Conservation (phyloP, 1,140 invertebrate species). For the Zeugodacus cucurbitae region DNA sequence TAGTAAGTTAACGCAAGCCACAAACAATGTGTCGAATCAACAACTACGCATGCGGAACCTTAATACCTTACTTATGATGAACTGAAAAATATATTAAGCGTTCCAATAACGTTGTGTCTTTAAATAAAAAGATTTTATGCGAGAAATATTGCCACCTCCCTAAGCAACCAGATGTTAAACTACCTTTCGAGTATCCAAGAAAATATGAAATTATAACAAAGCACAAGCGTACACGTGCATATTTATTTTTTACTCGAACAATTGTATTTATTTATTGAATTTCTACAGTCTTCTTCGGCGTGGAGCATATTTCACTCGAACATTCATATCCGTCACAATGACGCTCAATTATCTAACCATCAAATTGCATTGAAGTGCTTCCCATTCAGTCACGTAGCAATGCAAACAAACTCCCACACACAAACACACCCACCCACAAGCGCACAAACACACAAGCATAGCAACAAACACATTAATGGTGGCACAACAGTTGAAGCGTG, state of each 20-base stretch:
- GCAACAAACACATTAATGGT: neutral
- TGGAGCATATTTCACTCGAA: neutral
- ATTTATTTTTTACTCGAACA: neutral
- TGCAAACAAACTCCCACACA: neutral
- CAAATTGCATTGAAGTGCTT: constrained; percentile 13
- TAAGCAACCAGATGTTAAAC: neutral
- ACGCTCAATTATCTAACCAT: constrained; percentile 29
- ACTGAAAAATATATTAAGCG: neutral
- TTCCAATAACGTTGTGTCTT: neutral
- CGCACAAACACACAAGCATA: neutral
- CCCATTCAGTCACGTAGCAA: neutral
- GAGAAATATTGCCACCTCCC: neutral
- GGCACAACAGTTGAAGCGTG: neutral
- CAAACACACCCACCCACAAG: neutral
- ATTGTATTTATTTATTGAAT: constrained; percentile 13
- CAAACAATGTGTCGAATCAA: too few species aligned
- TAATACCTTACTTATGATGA: too few species aligned
- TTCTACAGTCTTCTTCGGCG: neutral
- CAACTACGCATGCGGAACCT: too few species aligned
- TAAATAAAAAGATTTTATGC: neutral
- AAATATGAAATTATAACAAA: neutral
- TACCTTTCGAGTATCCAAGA: neutral
- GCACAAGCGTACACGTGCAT: too few species aligned
- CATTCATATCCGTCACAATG: constrained; percentile 19
- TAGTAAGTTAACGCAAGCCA: too few species aligned